phyloP scores from a whole-genome alignment of 2,113 vertebrate genomes.

The Onychorhynchus coronatus region DNA sequence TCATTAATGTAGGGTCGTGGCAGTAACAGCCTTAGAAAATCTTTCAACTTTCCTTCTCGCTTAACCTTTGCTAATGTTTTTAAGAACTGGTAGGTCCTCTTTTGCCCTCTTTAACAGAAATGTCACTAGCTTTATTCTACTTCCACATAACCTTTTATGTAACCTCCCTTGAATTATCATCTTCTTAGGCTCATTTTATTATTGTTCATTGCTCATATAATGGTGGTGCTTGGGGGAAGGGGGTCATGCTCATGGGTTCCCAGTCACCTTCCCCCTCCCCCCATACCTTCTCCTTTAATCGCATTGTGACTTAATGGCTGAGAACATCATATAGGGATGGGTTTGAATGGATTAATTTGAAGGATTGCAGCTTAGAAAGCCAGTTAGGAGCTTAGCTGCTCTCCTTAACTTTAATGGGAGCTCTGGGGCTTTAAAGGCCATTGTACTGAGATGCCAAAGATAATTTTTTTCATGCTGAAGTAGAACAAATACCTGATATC shows the following conservation, averaged over 20 bases:
- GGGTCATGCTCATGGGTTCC: background rate
- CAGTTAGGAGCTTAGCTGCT: constrained; percentile 36
- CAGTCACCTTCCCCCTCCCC: background rate
- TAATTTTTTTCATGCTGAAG: background rate
- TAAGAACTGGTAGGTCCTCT: background rate
- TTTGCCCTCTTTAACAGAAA: background rate
- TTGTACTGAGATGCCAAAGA: background rate
- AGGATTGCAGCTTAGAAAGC: constrained; percentile 26
- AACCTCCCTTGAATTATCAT: background rate
- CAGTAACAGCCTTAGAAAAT: background rate
- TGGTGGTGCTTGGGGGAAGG: background rate
- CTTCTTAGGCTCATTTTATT: background rate
- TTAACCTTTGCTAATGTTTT: background rate
- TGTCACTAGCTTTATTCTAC: background rate
- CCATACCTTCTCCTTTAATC: background rate
- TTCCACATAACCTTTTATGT: background rate
- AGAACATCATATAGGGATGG: background rate
- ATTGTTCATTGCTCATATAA: background rate
- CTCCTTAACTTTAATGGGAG: background rate
- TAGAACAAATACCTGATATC: background rate
- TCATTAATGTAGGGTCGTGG: background rate
- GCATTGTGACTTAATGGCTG: background rate
- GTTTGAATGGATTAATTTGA: constrained; percentile 51
- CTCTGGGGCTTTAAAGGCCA: background rate
- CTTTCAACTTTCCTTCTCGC: background rate